Evolutionary conservation across 2,888 invertebrate genomes (phyloP), one percentile per base, ranked within the genome.

Genomic region (Parochlus steinenii): DNA sequence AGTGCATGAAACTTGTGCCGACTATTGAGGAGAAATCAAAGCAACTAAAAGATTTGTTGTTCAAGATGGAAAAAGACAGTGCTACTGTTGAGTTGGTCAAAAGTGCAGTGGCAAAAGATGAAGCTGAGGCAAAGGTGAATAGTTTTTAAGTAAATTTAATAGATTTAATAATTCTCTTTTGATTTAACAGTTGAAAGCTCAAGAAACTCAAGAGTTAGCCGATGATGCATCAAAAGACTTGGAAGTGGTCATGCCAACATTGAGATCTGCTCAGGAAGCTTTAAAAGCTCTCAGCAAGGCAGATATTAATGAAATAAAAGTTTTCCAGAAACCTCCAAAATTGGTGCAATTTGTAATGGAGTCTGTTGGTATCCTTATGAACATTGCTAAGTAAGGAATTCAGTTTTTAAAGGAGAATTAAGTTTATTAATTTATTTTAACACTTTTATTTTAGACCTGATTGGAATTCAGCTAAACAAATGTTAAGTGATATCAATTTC

Each of bases 321-420:
- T 83, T 1, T 89, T 89, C 52, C 76, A 77, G 44, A 85, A 86
- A 48, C 90, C 90, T 0, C 90, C 92, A 0, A 69, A 72, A 12
- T 60, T 90, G 6, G 89, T 92, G 5, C 72, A 74, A 41, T 83
- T 82, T 45, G 89, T 89, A 3, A 85, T 92, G 86, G 90, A 92
- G 56, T 78, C 89, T 6, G 80, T 92, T 7, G 86, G 86, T 55
- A 69, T 89, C 41, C 63, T 92, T 0, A 56, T 90, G 6, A 77
- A 76, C n/a, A n/a, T n/a, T 3, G 67, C 71, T 39, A 89, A 89
- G 86, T 85, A 11, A 19, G 5, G 17, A 25, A 15, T 32, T 23
- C 17, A 11, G 11, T 17, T 24, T 6, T 17, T 19, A n/a, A 3
- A 6, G 18, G 23, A 31, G 23, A 19, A 5, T 10, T 23, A 10